Evolutionary conservation across 2,888 invertebrate species (phyloP), one percentile per base, ranked within the genome.

Genomic region (Laspeyria flexula): DNA sequence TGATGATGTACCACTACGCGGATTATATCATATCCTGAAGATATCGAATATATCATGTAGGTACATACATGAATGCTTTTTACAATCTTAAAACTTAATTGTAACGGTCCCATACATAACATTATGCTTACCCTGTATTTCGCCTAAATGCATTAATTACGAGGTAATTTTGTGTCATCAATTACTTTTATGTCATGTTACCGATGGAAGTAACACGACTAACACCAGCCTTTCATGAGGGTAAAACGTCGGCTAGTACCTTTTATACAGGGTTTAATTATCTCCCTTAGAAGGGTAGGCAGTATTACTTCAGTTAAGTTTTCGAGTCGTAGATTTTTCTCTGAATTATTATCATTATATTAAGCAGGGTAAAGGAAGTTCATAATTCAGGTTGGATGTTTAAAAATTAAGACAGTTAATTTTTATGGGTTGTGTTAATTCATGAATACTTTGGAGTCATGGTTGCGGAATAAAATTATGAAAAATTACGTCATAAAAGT

Each of bases 251-350:
- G 43, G 31, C 38, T 49, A 48, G 53, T 43, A 29, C 1, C 33
- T 43, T 53, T 53, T 57, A 43, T 49, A 57, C 41, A 0, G 15
- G 13, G 15, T 41, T 47, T 41, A 61, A 60, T 60, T 48, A 41
- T 12, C 38, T 23, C 35, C 25, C 16, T 13, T 37, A 29, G 11
- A 44, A 48, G 27, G 30, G 31, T 55, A 34, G 37, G 46, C 30
- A 55, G 33, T 59, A 34, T 55, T 31, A 29, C 30, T 51, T 43
- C 35, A 25, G 15, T 18, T 12, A 60, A 46, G 30, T 39, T 49
- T 55, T 18, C 21, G 12, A 21, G 21, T 21, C 21, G 21, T 21
- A 23, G 13, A 35, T 13, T 43, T 43, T 15, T 45, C 29, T 11
- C n/a, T n/a, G n/a, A n/a, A n/a, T n/a, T 21, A 29, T 30, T 30